Evolutionary conservation across 1,140 invertebrate species (phyloP).

Genomic region (Brachionus rubens): DNA sequence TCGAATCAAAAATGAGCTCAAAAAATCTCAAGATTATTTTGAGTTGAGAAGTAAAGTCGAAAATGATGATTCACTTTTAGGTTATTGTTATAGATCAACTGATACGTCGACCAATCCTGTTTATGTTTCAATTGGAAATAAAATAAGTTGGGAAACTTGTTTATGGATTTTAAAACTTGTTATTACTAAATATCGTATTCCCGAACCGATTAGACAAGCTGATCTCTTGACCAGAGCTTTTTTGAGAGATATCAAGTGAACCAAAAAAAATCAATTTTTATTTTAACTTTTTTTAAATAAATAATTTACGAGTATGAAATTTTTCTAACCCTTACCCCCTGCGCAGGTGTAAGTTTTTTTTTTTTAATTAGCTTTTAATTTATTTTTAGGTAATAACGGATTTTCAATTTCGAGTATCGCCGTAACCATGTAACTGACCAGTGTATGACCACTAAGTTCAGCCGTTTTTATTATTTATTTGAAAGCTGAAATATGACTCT

Average conservation of each 20-base stretch:
- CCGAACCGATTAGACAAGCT: constrained; percentile 61
- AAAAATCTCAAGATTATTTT: constrained; percentile 39
- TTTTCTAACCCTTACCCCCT: no score
- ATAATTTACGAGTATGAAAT: no score
- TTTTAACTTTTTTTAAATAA: not conserved
- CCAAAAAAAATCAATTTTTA: not conserved
- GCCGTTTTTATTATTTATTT: no score
- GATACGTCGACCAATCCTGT: constrained; percentile 56
- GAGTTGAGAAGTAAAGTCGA: constrained; percentile 15
- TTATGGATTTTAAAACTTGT: constrained; percentile 56
- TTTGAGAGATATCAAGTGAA: constrained; percentile 47
- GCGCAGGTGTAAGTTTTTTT: no score
- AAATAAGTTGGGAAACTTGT: constrained; percentile 59
- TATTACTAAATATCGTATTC: constrained; percentile 57
- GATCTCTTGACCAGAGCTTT: constrained; percentile 54
- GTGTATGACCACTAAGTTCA: no score
- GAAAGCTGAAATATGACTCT: no score
- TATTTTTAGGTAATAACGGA: no score
- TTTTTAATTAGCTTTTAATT: no score
- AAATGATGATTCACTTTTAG: constrained; percentile 5
- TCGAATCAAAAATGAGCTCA: constrained; percentile 49
- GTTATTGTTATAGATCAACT: constrained; percentile 33
- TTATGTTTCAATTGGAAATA: constrained; percentile 61
- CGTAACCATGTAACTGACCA: no score
- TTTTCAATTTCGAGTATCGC: no score